A percentile compares a stretch with the other conserved stretches of the same genome.
Conservation (phyloP, 2,113 vertebrate species). For the Tupaia tana region DNA sequence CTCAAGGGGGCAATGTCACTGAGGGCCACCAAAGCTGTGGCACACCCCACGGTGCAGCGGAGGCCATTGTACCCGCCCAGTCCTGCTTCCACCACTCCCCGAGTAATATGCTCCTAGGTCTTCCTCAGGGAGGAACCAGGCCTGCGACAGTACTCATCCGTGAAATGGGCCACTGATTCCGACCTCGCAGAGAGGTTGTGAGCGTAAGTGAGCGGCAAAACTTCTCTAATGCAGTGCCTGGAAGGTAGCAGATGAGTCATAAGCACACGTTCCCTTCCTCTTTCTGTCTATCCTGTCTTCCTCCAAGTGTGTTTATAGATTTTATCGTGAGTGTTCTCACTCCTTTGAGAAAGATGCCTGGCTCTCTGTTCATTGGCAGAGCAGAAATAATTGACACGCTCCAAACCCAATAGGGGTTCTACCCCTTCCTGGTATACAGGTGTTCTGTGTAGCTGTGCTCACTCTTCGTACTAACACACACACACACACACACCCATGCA, state of each 20-base stretch:
- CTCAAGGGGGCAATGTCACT: background rate
- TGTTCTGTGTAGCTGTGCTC: background rate
- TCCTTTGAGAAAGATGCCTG: background rate
- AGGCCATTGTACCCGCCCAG: background rate
- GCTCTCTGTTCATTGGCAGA: background rate
- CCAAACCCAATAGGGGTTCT: background rate
- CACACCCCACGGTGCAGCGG: background rate
- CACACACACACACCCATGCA: background rate
- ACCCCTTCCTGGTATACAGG: background rate
- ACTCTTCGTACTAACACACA: background rate
- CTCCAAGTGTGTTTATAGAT: background rate
- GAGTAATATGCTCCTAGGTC: background rate
- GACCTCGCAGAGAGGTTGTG: background rate
- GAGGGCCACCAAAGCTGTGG: background rate
- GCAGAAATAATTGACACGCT: constrained; percentile 7
- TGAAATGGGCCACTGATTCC: background rate
- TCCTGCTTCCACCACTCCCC: background rate
- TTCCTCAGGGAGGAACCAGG: background rate
- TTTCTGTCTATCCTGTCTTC: background rate
- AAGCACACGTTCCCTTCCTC: background rate
- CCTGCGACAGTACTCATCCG: background rate
- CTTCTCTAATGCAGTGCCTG: background rate
- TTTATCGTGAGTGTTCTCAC: background rate
- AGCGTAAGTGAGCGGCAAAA: background rate
- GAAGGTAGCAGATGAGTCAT: background rate